A percentile compares a stretch with the other conserved stretches of the same genome.
phyloP scores from a whole-genome alignment of 2,797 vertebrate genomes.

The Eutrigla gurnardus region DNA sequence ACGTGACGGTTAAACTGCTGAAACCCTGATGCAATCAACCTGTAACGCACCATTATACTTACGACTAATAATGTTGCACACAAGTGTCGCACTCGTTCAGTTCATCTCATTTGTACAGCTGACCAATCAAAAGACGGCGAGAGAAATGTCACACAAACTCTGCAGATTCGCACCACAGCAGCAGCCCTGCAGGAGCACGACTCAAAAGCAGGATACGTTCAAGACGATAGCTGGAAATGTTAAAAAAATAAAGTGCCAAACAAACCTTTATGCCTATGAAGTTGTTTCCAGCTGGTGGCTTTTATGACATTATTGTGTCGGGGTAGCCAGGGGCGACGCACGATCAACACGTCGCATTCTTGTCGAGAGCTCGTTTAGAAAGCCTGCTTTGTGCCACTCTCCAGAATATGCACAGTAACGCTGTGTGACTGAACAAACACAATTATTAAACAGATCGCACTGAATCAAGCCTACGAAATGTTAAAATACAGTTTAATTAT shows the following conservation, averaged over 20 bases:
- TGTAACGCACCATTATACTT: neutral
- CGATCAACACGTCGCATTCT: slow-evolving; percentile 25
- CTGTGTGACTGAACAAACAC: neutral
- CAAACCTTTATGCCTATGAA: neutral
- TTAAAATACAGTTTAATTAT: slow-evolving; percentile 14
- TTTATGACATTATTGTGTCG: neutral
- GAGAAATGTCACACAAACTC: slow-evolving; percentile 65
- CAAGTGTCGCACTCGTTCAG: slow-evolving; percentile 29
- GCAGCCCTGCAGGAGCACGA: too few species aligned
- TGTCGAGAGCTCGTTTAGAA: slow-evolving; percentile 27
- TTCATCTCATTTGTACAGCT: slow-evolving; percentile 28
- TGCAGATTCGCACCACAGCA: slow-evolving; percentile 30
- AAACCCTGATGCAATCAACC: slow-evolving; percentile 15
- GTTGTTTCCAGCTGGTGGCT: too few species aligned
- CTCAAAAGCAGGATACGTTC: neutral
- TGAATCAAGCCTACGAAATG: neutral
- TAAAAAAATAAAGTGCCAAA: neutral
- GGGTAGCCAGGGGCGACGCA: neutral
- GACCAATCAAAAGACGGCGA: slow-evolving; percentile 34
- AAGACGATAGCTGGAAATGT: neutral
- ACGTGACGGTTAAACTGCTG: neutral
- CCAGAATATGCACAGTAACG: slow-evolving; percentile 32
- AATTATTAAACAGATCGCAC: neutral
- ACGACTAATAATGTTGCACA: slow-evolving; percentile 20
- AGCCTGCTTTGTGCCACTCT: slow-evolving; percentile 29